phyloP scores from a whole-genome alignment of 2,113 vertebrate genomes.

The Peromyscus polionotus region DNA sequence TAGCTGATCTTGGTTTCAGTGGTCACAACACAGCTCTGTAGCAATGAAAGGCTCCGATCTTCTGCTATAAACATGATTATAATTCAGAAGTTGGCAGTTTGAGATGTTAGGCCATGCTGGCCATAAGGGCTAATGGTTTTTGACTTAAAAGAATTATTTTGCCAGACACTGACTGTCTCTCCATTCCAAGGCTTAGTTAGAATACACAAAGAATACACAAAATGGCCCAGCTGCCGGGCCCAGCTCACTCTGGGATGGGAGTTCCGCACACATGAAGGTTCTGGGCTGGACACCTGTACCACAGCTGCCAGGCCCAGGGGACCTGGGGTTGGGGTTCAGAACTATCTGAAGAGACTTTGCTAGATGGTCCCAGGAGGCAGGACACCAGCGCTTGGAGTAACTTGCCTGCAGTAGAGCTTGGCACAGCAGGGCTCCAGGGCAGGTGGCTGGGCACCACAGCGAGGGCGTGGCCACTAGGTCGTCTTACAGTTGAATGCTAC shows the following conservation, averaged over 20 bases:
- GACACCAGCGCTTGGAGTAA: not conserved
- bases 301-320: not conserved
- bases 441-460: not conserved
- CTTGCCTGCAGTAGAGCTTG: no score
- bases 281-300: not conserved
- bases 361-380: not conserved
- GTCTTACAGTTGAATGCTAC: not conserved
- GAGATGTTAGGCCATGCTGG: not conserved
- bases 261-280: not conserved
- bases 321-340: not conserved
- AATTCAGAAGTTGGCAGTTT: slow-evolving; percentile 12
- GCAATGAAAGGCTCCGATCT: not conserved
- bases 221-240: no score
- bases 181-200: not conserved
- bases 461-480: not conserved
- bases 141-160: slow-evolving; percentile 13
- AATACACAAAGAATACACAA: no score
- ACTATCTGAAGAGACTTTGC: not conserved
- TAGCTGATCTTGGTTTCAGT: slow-evolving; percentile 27
- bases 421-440: not conserved
- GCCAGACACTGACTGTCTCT: not conserved
- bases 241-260: no score
- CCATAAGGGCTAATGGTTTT: not conserved
- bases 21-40: not conserved
- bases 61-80: not conserved